Evolutionary conservation across 2,113 vertebrate species (phyloP).

Genomic region (Melanerpes aurifrons): DNA sequence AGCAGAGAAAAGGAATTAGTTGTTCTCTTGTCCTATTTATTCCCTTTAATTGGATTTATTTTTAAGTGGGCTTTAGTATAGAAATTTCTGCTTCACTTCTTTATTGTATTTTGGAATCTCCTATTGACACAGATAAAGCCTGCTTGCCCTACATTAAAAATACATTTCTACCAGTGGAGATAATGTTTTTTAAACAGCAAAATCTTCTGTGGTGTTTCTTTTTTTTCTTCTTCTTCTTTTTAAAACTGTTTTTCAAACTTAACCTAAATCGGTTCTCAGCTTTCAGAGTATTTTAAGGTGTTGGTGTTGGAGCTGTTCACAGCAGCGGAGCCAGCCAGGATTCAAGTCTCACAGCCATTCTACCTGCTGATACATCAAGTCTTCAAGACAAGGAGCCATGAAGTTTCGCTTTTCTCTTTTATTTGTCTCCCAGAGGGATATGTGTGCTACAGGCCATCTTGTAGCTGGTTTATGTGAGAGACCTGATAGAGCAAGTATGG

Average conservation of each 20-base stretch:
- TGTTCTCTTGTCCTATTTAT: conserved; percentile 68
- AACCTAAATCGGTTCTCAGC: neutral
- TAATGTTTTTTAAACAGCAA: neutral
- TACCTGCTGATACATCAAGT: neutral
- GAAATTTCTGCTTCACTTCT: conserved; percentile 42
- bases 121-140: neutral
- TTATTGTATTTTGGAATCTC: conserved; percentile 16
- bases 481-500: conserved; percentile 29
- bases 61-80: conserved; percentile 50
- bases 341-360: neutral
- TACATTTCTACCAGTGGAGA: neutral
- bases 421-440: neutral
- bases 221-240: neutral
- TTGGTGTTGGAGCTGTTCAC: neutral
- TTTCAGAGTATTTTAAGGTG: neutral
- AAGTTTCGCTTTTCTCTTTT: neutral
- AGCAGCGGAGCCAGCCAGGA: neutral
- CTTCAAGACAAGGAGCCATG: neutral
- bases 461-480: neutral
- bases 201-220: neutral
- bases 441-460: neutral
- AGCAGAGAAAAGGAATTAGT: conserved; percentile 54
- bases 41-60: conserved; percentile 67
- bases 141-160: conserved; percentile 33
- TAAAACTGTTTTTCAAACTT: neutral